These are phyloP conservation scores for Neoarius graeffei DNA, from an alignment of 2,113 vertebrate genomes.

Conservation along the genomic window DNA sequence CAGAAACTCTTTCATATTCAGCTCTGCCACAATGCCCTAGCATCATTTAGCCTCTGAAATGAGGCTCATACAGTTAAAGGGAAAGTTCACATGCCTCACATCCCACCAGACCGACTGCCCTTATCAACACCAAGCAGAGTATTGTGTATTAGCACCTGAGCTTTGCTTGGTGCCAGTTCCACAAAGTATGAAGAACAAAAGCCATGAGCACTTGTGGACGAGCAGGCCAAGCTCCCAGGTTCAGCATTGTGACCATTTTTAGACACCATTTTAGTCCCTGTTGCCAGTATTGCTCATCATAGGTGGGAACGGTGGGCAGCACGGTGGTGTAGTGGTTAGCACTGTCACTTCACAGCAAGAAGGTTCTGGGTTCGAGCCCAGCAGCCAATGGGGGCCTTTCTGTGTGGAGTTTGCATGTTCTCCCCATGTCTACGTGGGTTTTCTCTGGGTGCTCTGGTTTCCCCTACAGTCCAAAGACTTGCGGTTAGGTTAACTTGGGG, in stretches of 20 bases:
- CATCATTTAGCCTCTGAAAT: not conserved
- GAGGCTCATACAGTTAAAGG: slow-evolving; percentile 39
- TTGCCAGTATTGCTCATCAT: slow-evolving; percentile 25
- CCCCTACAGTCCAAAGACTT: too few relatives aligned
- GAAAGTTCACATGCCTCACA: slow-evolving; percentile 35
- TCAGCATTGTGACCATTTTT: slow-evolving; percentile 3
- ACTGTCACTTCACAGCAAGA: too few relatives aligned
- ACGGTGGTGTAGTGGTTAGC: too few relatives aligned
- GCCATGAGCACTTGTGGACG: slow-evolving; percentile 33
- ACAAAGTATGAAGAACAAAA: slow-evolving; percentile 41
- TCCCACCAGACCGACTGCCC: slow-evolving; percentile 35
- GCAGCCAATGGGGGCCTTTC: too few relatives aligned
- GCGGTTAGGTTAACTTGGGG: too few relatives aligned
- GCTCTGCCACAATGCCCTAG: not conserved
- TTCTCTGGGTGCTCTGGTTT: too few relatives aligned
- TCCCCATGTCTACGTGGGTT: too few relatives aligned
- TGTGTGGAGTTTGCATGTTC: too few relatives aligned
- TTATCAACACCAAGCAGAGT: slow-evolving; percentile 42
- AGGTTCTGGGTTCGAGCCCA: too few relatives aligned
- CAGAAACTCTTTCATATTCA: not conserved
- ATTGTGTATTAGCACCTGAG: slow-evolving; percentile 42
- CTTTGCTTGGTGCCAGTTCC: slow-evolving; percentile 29
- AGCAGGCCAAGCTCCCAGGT: slow-evolving; percentile 16
- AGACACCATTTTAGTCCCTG: not conserved
- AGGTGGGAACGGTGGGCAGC: too few relatives aligned